Evolutionary conservation across 2,113 vertebrate genomes (phyloP), one percentile per base, ranked within the genome.

Genomic region (Peromyscus californicus): DNA sequence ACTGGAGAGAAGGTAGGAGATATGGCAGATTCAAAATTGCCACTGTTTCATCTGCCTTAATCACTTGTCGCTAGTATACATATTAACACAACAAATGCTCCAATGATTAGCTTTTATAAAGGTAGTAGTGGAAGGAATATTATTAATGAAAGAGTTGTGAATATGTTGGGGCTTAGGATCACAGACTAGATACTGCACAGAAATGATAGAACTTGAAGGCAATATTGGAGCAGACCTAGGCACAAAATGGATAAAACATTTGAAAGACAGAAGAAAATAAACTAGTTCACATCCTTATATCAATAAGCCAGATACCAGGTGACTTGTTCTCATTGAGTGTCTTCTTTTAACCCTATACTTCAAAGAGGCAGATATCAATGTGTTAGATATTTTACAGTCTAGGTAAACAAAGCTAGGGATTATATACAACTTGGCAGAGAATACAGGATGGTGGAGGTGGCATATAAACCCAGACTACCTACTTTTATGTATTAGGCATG

Each of bases 191-290:
- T 85, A 89, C 75, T 65, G 17, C 19, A n/a, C 65, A n/a, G 39
- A 16, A 61, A 84, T 70, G 42, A 83, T 74, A 92, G 87, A 89
- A 22, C 22, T 59, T 83, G 42, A 90, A 83, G n/a, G 61, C 8
- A 72, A 4, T 26, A 78, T 63, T 29, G 90, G 65, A 79, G 67
- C 16, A 8, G 39, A 78, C 7, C 26, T 0, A 54, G 33, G 33
- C 69, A 70, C n/a, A 88, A 48, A 86, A 42, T 78, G 3, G 24
- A 87, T n/a, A 11, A 86, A 87, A 42, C 8, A 75, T 80, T 92
- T 82, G 76, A 91, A 96, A 95, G 74, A 79, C 4, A 54, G 48
- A 90, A 29, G 31, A 83, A 94, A 90, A 85, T 63, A 92, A 91
- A 69, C 11, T 65, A 51, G 21, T 1, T 93, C 48, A 80, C 33